Conservation (phyloP, 2,113 vertebrate species). For the Triplophysa dalaica region DNA sequence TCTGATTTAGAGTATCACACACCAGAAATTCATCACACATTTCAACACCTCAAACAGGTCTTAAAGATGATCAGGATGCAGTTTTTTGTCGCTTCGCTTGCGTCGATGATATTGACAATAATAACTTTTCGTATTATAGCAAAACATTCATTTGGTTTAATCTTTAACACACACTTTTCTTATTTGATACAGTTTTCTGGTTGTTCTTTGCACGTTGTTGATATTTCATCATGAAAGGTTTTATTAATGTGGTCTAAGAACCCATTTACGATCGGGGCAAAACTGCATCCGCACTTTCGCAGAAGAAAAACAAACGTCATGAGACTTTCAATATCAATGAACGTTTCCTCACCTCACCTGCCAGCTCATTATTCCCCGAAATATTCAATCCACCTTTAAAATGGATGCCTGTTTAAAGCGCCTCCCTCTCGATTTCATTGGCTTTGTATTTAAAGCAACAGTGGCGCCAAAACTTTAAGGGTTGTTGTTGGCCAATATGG, state of each 20-base stretch:
- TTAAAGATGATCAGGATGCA: not conserved
- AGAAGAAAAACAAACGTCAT: too few relatives aligned
- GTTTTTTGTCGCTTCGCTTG: not conserved
- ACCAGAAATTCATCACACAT: slow-evolving; percentile 35
- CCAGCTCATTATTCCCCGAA: not conserved
- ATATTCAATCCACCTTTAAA: too few relatives aligned
- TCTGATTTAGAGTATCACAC: not conserved
- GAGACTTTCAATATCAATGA: too few relatives aligned
- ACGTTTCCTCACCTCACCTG: not conserved
- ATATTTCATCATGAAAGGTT: not conserved
- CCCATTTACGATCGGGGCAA: not conserved
- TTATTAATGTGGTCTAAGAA: not conserved
- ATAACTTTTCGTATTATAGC: not conserved
- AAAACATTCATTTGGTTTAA: not conserved
- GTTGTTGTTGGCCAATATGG: too few relatives aligned
- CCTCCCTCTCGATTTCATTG: too few relatives aligned
- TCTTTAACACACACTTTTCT: too few relatives aligned
- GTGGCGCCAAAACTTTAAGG: too few relatives aligned
- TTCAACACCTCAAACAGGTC: not conserved
- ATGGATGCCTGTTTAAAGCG: too few relatives aligned
- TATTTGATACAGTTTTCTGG: too few relatives aligned
- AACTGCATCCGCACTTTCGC: not conserved
- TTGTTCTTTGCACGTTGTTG: too few relatives aligned
- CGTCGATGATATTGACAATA: not conserved
- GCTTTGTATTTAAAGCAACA: too few relatives aligned